Evolutionary conservation across 2,888 invertebrate genomes (phyloP), one percentile per base, ranked within the genome.

Genomic region (Ceramica pisi): DNA sequence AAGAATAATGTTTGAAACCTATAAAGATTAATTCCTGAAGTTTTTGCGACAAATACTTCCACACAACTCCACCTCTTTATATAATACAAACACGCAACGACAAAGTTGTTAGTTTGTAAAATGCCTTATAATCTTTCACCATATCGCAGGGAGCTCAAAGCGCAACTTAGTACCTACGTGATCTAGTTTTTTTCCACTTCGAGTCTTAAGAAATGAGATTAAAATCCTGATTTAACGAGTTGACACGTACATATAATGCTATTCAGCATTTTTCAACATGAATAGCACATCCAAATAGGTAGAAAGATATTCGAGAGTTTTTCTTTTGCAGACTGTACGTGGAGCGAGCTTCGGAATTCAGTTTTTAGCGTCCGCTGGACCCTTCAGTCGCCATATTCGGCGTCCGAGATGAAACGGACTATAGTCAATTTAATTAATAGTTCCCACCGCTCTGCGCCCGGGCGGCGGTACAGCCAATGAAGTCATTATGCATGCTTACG

Each of bases 401-500:
- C 85, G 78, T 87, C 82, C 72, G 81, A 89, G 91, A 91, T 90
- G 88, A 88, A 88, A 88, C 87, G 71, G 81, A 87, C 88, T 90
- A 88, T 89, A 89, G 87, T 89, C 89, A 86, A 90, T 91, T 91
- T 91, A 93, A 93, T 92, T 91, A 91, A 93, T 94, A 92, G 89
- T 90, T 91, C 86, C 88, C 89, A 90, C 82, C 86, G 86, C 81
- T 86, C 88, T 89, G 78, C 87, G 84, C 81, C 83, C 81, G 31
- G 31, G 31, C 31, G 83, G 81, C 87, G 75, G 79, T 86, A 81
- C 81, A 85, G 81, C 63, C 83, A 87, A 95, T 94, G 89, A 92
- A 94, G 94, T 89, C 92, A 94, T 95, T 93, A 94, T 88, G 86
- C 86, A 91, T 90, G 87, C 84, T 92, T 89, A 89, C 87, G 86